Base-by-base conservation (phyloP, 2,113 vertebrate genomes). In the Macrotis lagotis region DNA sequence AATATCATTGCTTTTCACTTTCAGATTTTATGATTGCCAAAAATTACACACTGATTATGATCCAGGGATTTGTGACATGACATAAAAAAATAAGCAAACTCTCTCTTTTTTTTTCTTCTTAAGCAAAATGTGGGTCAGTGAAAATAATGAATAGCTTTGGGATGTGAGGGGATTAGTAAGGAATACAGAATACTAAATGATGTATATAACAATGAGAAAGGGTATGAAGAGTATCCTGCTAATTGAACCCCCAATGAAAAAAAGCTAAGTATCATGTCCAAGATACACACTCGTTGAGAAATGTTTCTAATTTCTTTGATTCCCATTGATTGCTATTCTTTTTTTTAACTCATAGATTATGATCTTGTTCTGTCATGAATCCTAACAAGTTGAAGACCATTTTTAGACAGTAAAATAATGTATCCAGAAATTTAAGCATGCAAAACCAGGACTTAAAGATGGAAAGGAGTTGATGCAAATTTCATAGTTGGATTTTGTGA, bases 401-500 rank as follows among this genome's bases (percentile, higher is more conserved):
- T 26, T 26, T 48, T 11, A 44, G 14, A 7, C 50, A 50, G 2
- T 90, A 89, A 47, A 53, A 19, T 31, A n/a, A 50, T 26, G 48
- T 14, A 8, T 26, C 55, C 24, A 55, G 48, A 89, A 52, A 94
- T 94, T 92, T 28, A 52, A 47, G 88, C 51, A 94, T 19, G 11
- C 1, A 0, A 94, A 93, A 19, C 2, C 3, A 51, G 51, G 48
- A 44, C 91, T 97, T 48, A 92, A 90, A 91, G 66, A 44, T 28
- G 92, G 90, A 0, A 12, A 92, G 0, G 31, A 93, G 48, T 92
- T 25, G 5, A 22, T 53, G 91, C 92, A 88, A 93, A 91, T 0
- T n/a, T 88, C 83, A n/a, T 74, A 89, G 74, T 51, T 90, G 90
- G 2, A 91, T 83, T 92, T 47, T 95, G 90, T 92, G 95, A 50